Evolutionary conservation across 2,888 invertebrate species (phyloP).

Genomic region (Tetragonula carbonaria): DNA sequence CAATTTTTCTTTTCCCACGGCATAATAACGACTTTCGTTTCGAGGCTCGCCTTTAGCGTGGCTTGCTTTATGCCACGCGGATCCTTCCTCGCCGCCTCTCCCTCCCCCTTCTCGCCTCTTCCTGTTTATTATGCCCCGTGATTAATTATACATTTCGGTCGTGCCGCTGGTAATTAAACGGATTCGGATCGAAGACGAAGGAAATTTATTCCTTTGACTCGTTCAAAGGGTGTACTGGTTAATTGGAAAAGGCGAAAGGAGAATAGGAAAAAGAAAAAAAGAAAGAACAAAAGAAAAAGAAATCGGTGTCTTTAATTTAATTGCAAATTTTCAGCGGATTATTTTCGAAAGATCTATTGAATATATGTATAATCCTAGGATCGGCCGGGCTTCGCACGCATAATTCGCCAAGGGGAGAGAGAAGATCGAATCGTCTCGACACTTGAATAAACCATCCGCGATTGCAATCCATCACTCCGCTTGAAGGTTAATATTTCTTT

Average conservation of each 20-base stretch:
- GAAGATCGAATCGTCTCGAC: constrained; percentile 4
- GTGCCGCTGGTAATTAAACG: neutral
- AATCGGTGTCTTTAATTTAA: neutral
- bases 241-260: neutral
- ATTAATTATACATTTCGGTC: constrained; percentile 14
- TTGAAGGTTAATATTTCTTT: constrained; percentile 29
- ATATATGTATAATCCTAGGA: neutral
- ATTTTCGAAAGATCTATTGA: neutral
- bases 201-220: neutral
- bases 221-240: neutral
- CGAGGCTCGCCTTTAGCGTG: neutral
- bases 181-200: neutral
- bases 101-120: too few relatives aligned
- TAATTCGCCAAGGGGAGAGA: neutral
- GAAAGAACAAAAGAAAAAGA: neutral
- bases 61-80: neutral
- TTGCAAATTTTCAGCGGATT: constrained; percentile 1
- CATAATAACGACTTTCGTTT: neutral
- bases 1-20: neutral
- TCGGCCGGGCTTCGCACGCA: neutral
- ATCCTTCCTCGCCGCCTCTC: too few relatives aligned
- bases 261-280: neutral
- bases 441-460: constrained; percentile 23
- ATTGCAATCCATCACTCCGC: constrained; percentile 24
- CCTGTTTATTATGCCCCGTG: neutral